Evolutionary conservation across 2,797 vertebrate species (phyloP), one percentile per base, ranked within the genome.

Genomic region (Otolemur crassicaudatus): DNA sequence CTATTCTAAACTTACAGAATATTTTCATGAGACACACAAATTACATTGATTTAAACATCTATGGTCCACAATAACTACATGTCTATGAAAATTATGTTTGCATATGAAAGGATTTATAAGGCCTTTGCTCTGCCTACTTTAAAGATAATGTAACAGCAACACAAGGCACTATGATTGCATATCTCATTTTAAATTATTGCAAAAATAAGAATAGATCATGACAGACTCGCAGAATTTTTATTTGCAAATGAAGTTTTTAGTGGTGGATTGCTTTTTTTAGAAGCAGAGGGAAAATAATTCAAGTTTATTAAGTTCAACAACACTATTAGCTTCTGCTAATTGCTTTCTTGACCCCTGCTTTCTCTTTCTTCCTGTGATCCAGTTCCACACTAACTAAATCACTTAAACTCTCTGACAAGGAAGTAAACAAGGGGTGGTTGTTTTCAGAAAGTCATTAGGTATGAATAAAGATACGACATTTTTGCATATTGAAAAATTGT

Each of bases 401-500:
- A 88, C 12, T 92, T 83, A 72, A 76, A 91, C 65, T 90, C 31
- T n/a, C 67, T 56, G 43, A 79, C 3, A 75, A 83, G 19, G 25
- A 94, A 92, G 43, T 82, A 97, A 93, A 83, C 14, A 94, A 79
- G 27, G 23, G 17, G 19, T 89, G 7, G 20, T 3, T 46, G 80
- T 89, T n/a, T 60, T 29, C 31, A 81, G 40, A 67, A 92, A 87
- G 34, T 96, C 61, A 75, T 90, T 92, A 93, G n/a, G 27, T 43
- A 85, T n/a, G n/a, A 90, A 87, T 5, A 89, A 12, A 53, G 5
- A 34, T 80, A 85, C 91, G 81, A 85, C 69, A 86, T 75, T 84
- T 85, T 72, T 95, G 56, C 20, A 72, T 53, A 70, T 60, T 90
- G 69, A 94, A 87, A 93, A 95, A 58, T 67, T 53, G 46, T 67